Conservation (phyloP, 1,140 invertebrate genomes). For the Pissodes strobi region DNA sequence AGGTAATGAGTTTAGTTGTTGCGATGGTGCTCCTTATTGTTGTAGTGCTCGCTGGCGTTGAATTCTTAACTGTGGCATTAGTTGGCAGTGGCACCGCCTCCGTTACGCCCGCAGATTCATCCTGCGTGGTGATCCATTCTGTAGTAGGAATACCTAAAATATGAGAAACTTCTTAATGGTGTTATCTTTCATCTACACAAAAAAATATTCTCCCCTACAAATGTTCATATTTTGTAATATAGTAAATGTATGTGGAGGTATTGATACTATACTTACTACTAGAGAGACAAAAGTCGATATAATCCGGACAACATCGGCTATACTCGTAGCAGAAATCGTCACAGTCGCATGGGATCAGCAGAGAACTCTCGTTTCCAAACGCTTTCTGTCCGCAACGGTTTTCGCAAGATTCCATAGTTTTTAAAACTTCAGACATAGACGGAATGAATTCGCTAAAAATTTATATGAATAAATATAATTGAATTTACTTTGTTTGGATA, state of each 20-base stretch:
- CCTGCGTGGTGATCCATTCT: not conserved
- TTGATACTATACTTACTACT: conserved; percentile 34
- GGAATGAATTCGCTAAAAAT: conserved; percentile 13
- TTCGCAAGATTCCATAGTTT: conserved; percentile 44
- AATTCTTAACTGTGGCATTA: not conserved
- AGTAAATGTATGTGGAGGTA: too few species aligned
- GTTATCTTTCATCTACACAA: too few species aligned
- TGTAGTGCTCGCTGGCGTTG: too few species aligned
- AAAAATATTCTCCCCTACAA: too few species aligned
- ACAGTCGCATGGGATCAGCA: conserved; percentile 43
- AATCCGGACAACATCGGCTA: conserved; percentile 50
- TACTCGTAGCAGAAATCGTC: conserved; percentile 44
- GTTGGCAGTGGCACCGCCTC: not conserved
- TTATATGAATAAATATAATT: not conserved
- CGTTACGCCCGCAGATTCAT: not conserved
- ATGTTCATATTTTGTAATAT: too few species aligned
- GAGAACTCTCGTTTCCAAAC: not conserved
- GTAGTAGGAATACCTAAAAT: not conserved
- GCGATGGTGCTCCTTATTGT: not conserved
- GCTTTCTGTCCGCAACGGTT: conserved; percentile 39
- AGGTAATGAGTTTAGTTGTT: not conserved
- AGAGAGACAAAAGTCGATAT: conserved; percentile 41
- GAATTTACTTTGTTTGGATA: too few species aligned
- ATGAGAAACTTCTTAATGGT: too few species aligned
- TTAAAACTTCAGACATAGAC: conserved; percentile 22